phyloP scores from a whole-genome alignment of 2,113 vertebrate species.

The Pogonocichla stellata region DNA sequence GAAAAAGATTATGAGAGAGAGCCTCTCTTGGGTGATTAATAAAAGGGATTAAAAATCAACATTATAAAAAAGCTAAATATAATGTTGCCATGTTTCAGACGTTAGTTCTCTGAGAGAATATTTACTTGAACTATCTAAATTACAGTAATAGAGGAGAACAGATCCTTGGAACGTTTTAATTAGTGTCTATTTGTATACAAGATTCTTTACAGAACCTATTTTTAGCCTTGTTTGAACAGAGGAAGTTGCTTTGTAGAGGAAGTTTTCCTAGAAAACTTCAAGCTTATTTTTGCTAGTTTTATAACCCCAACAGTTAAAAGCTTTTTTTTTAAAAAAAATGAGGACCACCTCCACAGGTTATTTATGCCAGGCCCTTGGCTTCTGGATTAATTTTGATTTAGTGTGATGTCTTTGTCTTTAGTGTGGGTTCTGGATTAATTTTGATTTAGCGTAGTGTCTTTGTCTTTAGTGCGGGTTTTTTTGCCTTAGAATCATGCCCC shows the following conservation, averaged over 20 bases:
- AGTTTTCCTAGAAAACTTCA: neutral
- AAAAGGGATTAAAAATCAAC: neutral
- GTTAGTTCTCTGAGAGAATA: neutral
- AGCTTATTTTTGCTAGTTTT: neutral
- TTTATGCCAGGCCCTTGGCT: neutral
- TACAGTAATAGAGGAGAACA: neutral
- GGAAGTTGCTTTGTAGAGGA: conserved; percentile 27
- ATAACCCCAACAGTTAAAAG: neutral
- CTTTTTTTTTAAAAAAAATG: neutral
- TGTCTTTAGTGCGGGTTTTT: fast-evolving
- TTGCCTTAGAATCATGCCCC: neutral
- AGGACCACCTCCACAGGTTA: neutral
- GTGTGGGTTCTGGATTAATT: neutral
- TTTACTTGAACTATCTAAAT: neutral
- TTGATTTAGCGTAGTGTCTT: neutral
- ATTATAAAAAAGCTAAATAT: neutral
- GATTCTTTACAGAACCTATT: neutral
- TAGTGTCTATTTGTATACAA: neutral
- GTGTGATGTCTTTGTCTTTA: neutral
- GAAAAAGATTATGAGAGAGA: neutral
- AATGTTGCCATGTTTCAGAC: neutral
- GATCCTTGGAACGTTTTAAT: conserved; percentile 9
- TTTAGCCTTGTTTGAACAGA: conserved; percentile 11
- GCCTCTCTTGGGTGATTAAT: neutral
- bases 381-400: neutral